Conservation (phyloP, 2,888 invertebrate genomes). For the Deilephila porcellus region DNA sequence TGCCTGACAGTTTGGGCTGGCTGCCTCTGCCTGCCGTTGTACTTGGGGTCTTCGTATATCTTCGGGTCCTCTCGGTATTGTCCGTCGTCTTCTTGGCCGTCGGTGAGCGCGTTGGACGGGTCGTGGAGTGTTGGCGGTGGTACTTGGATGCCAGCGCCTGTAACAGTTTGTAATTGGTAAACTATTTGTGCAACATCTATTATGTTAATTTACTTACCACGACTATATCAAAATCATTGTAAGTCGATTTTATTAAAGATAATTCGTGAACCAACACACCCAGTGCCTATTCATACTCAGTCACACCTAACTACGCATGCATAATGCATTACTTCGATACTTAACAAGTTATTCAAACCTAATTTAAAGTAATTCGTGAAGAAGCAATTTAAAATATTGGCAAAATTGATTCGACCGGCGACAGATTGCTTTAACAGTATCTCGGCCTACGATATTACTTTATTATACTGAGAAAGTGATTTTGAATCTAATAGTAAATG, state of each 20-base stretch:
- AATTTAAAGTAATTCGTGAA: too few relatives aligned
- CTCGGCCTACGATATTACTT: too few relatives aligned
- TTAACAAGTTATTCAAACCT: not conserved
- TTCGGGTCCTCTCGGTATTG: constrained; percentile 94
- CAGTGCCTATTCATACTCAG: not conserved
- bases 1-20: constrained; percentile 57
- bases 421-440: too few relatives aligned
- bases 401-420: too few relatives aligned
- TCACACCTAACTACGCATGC: not conserved
- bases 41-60: constrained; percentile 90
- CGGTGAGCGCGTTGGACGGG: constrained; percentile 80
- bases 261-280: not conserved
- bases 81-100: constrained; percentile 91
- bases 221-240: too few relatives aligned
- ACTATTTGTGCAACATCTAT: not conserved
- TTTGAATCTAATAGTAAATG: too few relatives aligned
- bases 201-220: too few relatives aligned
- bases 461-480: too few relatives aligned
- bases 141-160: constrained; percentile 89
- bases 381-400: too few relatives aligned
- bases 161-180: constrained; percentile 40
- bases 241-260: not conserved
- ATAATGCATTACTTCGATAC: not conserved
- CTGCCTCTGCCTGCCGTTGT: constrained; percentile 70
- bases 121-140: constrained; percentile 90